Conservation (phyloP, 2,113 vertebrate genomes). For the Terrapene triunguis region DNA sequence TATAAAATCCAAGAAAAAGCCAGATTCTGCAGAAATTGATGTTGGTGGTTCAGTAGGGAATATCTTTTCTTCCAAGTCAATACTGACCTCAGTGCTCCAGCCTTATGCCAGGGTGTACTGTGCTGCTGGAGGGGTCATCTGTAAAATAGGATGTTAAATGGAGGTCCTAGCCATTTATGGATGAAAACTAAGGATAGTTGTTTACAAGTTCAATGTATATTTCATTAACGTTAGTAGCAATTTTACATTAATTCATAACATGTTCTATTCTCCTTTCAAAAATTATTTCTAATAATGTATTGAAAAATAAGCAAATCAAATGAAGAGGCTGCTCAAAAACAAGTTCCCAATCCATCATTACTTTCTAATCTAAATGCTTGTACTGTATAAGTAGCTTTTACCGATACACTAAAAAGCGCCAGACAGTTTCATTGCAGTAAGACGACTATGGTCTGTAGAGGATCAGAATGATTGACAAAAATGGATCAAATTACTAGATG, state of each 20-base stretch:
- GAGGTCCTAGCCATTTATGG: not conserved
- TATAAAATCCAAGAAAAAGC: not conserved
- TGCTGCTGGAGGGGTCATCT: not conserved
- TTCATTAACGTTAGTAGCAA: too few relatives aligned
- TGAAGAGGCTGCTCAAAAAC: too few relatives aligned
- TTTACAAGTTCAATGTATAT: not conserved
- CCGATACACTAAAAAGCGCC: not conserved
- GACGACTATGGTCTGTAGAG: not conserved
- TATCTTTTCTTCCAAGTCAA: not conserved
- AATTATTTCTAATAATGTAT: too few relatives aligned
- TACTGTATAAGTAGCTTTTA: not conserved
- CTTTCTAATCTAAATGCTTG: not conserved
- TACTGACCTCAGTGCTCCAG: not conserved
- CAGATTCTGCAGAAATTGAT: not conserved
- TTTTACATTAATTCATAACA: too few relatives aligned
- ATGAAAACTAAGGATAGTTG: not conserved
- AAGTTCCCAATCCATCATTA: too few relatives aligned
- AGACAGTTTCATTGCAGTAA: not conserved
- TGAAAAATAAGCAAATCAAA: too few relatives aligned
- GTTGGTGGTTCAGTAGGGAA: not conserved
- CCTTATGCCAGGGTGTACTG: not conserved
- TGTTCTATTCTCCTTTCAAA: too few relatives aligned
- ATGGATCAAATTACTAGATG: not conserved
- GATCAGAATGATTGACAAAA: not conserved
- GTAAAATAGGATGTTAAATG: not conserved